Percentiles rank a stretch among this genome's conserved stretches.
Evolutionary conservation across 2,113 vertebrate genomes (phyloP).

Genomic region (Limnothrissa miodon): DNA sequence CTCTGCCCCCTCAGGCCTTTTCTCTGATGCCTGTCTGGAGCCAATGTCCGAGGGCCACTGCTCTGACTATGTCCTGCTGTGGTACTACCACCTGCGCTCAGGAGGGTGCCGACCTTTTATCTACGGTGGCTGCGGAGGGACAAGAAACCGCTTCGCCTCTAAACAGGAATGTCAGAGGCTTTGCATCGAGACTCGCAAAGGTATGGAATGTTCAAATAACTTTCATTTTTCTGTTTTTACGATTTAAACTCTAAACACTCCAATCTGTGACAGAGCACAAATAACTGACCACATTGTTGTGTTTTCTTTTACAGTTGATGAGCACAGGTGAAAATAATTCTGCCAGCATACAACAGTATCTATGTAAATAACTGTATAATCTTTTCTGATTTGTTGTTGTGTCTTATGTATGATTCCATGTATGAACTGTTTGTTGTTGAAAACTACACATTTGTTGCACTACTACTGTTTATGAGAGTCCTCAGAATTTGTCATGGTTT

Average conservation of each 20-base stretch:
- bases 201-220: conserved; percentile 25
- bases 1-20: not conserved
- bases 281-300: conserved; percentile 25
- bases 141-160: conserved; percentile 77
- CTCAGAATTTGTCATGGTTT: not conserved
- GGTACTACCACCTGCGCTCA: conserved; percentile 75
- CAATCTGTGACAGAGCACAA: not conserved
- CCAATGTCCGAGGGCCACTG: conserved; percentile 82
- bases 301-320: conserved; percentile 53
- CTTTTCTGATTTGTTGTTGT: not conserved
- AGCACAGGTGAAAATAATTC: conserved; percentile 35
- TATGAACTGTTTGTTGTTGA: not conserved
- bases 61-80: conserved; percentile 72
- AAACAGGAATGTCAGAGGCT: conserved; percentile 64
- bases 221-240: not conserved
- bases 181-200: conserved; percentile 56
- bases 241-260: not conserved
- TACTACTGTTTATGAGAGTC: not conserved
- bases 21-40: conserved; percentile 67
- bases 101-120: conserved; percentile 79
- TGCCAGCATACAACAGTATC: conserved; percentile 12
- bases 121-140: conserved; percentile 82
- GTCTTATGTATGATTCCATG: not conserved
- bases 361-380: conserved; percentile 15
- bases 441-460: not conserved